Percentiles rank a stretch among this genome's conserved stretches.
phyloP scores from a whole-genome alignment of 1,140 invertebrate genomes.

The Drosophila littoralis region DNA sequence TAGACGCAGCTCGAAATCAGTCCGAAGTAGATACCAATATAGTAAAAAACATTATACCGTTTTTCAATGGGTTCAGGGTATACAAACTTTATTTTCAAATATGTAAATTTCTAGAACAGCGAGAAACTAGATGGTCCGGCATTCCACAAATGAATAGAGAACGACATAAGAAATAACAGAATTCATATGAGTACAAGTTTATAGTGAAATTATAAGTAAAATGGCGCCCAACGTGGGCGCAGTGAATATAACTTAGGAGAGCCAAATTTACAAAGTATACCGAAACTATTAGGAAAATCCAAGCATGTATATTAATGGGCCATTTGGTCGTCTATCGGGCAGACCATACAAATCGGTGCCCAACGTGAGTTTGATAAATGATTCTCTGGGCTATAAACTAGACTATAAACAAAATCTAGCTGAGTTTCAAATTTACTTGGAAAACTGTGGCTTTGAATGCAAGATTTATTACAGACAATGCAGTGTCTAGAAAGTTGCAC shows the following conservation, averaged over 20 bases:
- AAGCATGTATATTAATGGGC: neutral
- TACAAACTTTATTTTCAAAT: too few species aligned
- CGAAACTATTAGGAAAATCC: neutral
- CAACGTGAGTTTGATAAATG: neutral
- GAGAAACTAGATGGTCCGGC: too few species aligned
- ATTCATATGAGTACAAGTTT: too few species aligned
- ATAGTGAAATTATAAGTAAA: neutral
- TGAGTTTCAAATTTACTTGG: neutral
- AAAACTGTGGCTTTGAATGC: neutral
- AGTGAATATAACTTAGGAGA: neutral
- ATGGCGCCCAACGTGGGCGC: neutral
- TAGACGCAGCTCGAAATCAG: neutral
- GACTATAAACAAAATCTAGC: neutral
- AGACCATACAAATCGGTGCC: neutral
- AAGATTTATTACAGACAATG: neutral
- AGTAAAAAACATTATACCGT: too few species aligned
- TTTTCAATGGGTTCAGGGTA: too few species aligned
- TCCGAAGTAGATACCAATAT: too few species aligned
- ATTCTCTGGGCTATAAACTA: neutral
- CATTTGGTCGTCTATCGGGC: neutral
- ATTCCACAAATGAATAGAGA: too few species aligned
- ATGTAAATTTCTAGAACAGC: too few species aligned
- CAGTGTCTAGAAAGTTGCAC: constrained; percentile 31
- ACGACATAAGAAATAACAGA: too few species aligned
- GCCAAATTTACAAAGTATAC: too few species aligned